Evolutionary conservation across 2,797 vertebrate species (phyloP), one percentile per base, ranked within the genome.

Genomic region (Pangasius krempfi): DNA sequence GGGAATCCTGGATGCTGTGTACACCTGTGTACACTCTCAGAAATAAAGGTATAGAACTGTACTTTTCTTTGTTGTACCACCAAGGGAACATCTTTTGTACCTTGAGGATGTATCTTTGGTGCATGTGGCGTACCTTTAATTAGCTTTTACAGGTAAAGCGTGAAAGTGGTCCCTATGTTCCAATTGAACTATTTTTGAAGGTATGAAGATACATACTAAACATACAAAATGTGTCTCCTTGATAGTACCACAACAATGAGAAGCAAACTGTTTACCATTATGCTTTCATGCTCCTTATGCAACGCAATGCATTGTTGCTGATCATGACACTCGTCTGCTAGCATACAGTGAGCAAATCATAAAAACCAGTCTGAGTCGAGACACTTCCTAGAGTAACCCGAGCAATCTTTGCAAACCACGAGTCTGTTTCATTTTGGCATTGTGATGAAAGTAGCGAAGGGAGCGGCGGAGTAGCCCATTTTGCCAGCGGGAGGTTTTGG

Each of bases 401-500:
- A 68, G 76, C 56, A 40, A 83, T 75, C 44, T 83, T 73, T 33
- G 7, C 27, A 75, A 87, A 87, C 79, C 87, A 83, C 82, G 27
- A 91, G 85, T 64, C 91, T 92, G 93, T 92, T 91, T 91, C 94
- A 93, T 93, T 95, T 93, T 93, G 92, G 87, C 62, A 90, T 90
- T 78, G 92, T 93, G 95, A 96, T 96, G 93, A 96, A 96, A 96
- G 93, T 37, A 86, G 25, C 12, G 10, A 64, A 86, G 86, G 83
- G 86, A 85, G 76, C 91, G 86, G 80, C 25, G 9, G 92, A 93
- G 92, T 94, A 93, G 92, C 94, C 93, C 94, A 94, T 96, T 96
- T 92, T 95, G 95, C 96, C 93, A 92, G 88, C 86, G 90, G 92
- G 95, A 89, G 95, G 96, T 95, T 95, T 85, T 90, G 93, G 95